Percentiles rank a stretch among this genome's conserved stretches.
Evolutionary conservation across 2,797 vertebrate species (phyloP).

Genomic region (Oreochromis mossambicus): DNA sequence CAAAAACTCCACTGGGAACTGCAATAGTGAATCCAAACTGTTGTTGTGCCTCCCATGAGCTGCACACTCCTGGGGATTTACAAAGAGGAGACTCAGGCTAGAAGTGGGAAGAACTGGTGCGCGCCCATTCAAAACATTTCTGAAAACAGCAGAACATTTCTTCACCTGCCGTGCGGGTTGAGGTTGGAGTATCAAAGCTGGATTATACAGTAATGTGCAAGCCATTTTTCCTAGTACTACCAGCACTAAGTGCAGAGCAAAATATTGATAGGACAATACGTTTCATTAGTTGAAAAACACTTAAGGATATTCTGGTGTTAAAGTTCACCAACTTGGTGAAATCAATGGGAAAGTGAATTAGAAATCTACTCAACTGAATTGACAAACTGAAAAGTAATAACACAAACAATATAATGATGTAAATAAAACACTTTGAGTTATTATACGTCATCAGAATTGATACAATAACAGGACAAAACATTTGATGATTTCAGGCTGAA

Average conservation of each 20-base stretch:
- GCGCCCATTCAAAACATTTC: background rate
- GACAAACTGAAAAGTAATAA: background rate
- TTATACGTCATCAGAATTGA: background rate
- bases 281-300: background rate
- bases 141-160: conserved; percentile 1
- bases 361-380: background rate
- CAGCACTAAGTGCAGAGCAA: background rate
- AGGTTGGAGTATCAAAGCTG: no score
- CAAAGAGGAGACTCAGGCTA: conserved; percentile 16
- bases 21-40: background rate
- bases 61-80: conserved; percentile 22
- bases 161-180: background rate
- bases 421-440: background rate
- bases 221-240: background rate
- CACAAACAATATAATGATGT: background rate
- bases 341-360: background rate
- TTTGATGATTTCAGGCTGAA: background rate
- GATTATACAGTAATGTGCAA: background rate
- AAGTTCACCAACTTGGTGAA: background rate
- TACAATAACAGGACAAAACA: background rate
- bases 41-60: conserved; percentile 10
- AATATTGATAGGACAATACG: background rate
- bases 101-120: conserved; percentile 4
- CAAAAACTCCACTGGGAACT: conserved; percentile 23
- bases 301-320: background rate